phyloP scores from a whole-genome alignment of 2,888 invertebrate species.

The Mimas tiliae region DNA sequence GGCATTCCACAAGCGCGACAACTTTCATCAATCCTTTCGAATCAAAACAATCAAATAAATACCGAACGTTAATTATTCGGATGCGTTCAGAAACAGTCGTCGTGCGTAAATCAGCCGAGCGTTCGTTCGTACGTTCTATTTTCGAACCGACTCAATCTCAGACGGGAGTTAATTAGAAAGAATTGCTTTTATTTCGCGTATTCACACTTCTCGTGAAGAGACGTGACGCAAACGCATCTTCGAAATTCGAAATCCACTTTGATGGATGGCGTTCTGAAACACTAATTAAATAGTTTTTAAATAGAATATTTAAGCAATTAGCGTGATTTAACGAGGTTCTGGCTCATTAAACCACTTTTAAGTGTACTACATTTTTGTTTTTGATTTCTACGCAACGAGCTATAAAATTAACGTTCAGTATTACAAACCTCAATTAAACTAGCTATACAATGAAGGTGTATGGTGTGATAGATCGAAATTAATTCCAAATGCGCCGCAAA shows the following conservation, averaged over 20 bases:
- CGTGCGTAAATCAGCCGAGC: slow-evolving; percentile 71
- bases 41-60: slow-evolving; percentile 83
- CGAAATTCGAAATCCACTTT: slow-evolving; percentile 66
- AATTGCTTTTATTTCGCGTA: slow-evolving; percentile 84
- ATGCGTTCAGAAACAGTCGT: slow-evolving; percentile 74
- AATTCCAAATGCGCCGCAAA: no score
- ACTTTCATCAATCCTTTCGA: slow-evolving; percentile 67
- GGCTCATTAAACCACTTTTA: slow-evolving; percentile 12
- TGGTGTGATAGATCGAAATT: slow-evolving; percentile 3
- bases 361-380: slow-evolving; percentile 14
- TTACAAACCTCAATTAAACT: slow-evolving; percentile 13
- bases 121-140: slow-evolving; percentile 64
- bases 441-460: slow-evolving; percentile 2
- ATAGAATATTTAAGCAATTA: slow-evolving; percentile 55
- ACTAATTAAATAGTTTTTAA: slow-evolving; percentile 58
- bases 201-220: slow-evolving; percentile 70
- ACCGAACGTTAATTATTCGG: slow-evolving; percentile 76
- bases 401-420: slow-evolving; percentile 2
- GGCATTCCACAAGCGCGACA: slow-evolving; percentile 39
- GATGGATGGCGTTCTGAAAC: slow-evolving; percentile 59
- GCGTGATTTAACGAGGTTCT: slow-evolving; percentile 46
- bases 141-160: slow-evolving; percentile 67
- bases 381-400: slow-evolving; percentile 11
- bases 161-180: slow-evolving; percentile 80
- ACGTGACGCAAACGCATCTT: slow-evolving; percentile 66